A percentile compares a stretch with the other conserved stretches of the same genome.
Conservation (phyloP, 2,888 invertebrate genomes). For the Thymelicus lineola region DNA sequence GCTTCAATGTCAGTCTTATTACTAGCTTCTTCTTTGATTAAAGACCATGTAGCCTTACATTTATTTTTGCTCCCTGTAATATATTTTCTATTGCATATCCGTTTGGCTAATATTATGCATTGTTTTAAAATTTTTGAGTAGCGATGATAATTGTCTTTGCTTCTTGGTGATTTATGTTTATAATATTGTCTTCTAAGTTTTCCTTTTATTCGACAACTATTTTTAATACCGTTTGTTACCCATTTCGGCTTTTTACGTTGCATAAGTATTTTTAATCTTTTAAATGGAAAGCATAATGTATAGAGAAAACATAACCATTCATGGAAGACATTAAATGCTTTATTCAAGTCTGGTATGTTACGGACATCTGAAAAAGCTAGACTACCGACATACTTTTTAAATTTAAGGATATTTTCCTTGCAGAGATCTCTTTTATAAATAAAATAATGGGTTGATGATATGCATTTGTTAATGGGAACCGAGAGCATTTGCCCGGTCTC, state of each 20-base stretch:
- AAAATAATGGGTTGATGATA: not conserved
- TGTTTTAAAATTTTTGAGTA: no score
- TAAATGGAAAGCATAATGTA: conserved; percentile 18
- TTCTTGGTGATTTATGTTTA: not conserved
- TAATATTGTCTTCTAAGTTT: conserved; percentile 23
- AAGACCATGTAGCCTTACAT: conserved; percentile 11
- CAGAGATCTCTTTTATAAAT: conserved; percentile 12
- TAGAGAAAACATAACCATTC: conserved; percentile 14
- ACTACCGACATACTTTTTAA: not conserved
- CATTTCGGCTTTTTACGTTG: conserved; percentile 3
- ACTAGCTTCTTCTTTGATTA: conserved; percentile 9
- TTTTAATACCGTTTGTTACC: conserved; percentile 15
- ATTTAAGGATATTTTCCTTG: not conserved
- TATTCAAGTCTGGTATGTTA: not conserved
- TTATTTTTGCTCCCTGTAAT: no score
- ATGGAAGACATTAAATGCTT: conserved; percentile 13
- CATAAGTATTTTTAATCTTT: not conserved
- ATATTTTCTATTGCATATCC: no score
- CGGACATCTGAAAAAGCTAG: not conserved
- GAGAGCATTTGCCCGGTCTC: no score
- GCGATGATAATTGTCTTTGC: not conserved
- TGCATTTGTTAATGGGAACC: conserved; percentile 22
- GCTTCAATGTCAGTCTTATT: no score
- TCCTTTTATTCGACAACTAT: conserved; percentile 6
- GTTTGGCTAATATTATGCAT: no score